phyloP scores from a whole-genome alignment of 2,888 invertebrate species.

The Callimorpha dominula region DNA sequence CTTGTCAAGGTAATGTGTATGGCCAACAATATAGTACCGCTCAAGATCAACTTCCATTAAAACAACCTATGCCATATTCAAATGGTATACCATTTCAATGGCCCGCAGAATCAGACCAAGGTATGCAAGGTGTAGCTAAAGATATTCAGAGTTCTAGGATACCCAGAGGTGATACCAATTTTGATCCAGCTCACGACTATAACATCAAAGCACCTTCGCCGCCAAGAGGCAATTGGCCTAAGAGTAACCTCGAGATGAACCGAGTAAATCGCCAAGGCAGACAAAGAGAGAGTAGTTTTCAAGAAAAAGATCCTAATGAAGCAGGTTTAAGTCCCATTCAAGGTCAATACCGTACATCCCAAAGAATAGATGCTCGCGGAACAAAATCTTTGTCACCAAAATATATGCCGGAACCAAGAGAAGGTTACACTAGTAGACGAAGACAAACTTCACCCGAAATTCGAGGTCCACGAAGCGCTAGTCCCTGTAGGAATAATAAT shows the following conservation, averaged over 20 bases:
- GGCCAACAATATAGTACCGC: neutral
- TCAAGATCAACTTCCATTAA: neutral
- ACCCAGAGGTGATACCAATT: neutral
- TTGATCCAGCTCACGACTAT: neutral
- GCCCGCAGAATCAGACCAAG: slow-evolving; percentile 1
- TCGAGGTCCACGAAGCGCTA: neutral
- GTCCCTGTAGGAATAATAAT: neutral
- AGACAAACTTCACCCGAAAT: neutral
- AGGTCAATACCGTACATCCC: neutral
- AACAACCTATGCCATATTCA: neutral
- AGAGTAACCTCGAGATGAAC: neutral
- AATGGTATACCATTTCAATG: slow-evolving; percentile 13
- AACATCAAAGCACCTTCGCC: neutral
- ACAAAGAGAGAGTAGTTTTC: neutral
- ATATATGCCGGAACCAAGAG: neutral
- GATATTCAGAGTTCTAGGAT: neutral
- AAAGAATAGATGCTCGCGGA: slow-evolving; percentile 2
- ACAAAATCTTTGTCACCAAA: slow-evolving; percentile 6
- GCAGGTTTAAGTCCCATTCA: neutral
- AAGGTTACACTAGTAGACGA: neutral
- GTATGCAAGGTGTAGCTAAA: neutral
- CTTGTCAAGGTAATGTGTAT: neutral
- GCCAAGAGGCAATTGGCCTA: neutral
- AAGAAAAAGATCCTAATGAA: neutral
- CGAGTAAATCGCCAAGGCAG: neutral